Evolutionary conservation across 2,888 invertebrate species (phyloP).

Genomic region (Magallana nippona): DNA sequence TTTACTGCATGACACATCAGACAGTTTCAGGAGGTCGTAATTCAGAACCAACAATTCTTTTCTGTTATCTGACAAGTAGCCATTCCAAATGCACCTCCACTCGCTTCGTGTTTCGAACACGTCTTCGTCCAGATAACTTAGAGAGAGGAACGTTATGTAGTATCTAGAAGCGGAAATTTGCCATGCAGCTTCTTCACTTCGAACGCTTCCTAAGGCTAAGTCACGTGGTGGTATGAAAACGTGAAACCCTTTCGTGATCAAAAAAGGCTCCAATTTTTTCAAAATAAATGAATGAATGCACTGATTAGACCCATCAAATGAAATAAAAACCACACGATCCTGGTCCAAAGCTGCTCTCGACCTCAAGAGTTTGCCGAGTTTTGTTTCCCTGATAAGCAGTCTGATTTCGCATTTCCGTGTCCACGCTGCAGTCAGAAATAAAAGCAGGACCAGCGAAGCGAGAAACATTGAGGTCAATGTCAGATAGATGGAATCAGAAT

Average conservation of each 20-base stretch:
- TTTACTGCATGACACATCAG: background rate
- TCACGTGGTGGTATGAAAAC: background rate
- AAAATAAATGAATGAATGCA: background rate
- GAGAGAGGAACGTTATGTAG: background rate
- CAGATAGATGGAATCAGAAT: too few species aligned
- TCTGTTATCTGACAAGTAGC: background rate
- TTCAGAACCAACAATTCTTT: background rate
- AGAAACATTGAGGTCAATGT: too few species aligned
- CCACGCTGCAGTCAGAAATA: background rate
- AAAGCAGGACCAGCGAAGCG: too few species aligned
- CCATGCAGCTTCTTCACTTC: background rate
- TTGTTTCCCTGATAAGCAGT: background rate
- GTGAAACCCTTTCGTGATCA: background rate
- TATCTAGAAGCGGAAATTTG: background rate
- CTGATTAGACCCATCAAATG: background rate
- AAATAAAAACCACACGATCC: background rate
- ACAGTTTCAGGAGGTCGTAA: background rate
- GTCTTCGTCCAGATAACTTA: background rate
- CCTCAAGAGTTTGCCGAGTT: background rate
- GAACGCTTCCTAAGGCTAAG: background rate
- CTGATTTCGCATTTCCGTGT: background rate
- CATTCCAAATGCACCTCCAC: slow-evolving; percentile 3
- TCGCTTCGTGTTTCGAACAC: background rate
- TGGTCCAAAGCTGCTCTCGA: background rate
- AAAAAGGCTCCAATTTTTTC: background rate